These are phyloP conservation scores for Romanogobio albipinnatus DNA, from an alignment of 2,113 vertebrate species.

Conservation along the genomic window DNA sequence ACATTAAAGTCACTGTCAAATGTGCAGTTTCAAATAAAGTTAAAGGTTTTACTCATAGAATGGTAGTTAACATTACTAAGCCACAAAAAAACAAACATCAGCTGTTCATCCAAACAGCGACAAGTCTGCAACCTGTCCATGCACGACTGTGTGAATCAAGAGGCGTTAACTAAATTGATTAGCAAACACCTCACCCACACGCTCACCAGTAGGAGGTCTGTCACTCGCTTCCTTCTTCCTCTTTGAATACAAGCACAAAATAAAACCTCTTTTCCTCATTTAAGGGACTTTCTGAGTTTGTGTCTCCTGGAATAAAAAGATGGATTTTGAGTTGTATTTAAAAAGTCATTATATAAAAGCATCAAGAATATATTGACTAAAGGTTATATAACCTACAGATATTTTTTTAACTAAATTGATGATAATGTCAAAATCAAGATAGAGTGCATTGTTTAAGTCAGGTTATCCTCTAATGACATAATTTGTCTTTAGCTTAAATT, in stretches of 20 bases:
- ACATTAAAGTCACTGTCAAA: not conserved
- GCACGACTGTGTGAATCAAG: slow-evolving; percentile 50
- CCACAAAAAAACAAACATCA: slow-evolving; percentile 56
- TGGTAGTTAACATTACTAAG: slow-evolving; percentile 29
- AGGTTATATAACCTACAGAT: not conserved
- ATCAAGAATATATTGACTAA: not conserved
- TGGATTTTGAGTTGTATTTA: not conserved
- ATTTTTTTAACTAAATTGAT: slow-evolving; percentile 3
- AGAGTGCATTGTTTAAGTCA: slow-evolving; percentile 12
- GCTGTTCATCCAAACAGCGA: slow-evolving; percentile 53
- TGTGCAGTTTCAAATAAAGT: slow-evolving; percentile 25
- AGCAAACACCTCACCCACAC: slow-evolving; percentile 62
- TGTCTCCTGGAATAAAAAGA: not conserved
- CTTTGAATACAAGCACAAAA: slow-evolving; percentile 54
- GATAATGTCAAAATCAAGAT: slow-evolving; percentile 13
- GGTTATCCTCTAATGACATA: not conserved
- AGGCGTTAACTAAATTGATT: slow-evolving; percentile 61
- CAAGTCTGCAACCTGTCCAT: slow-evolving; percentile 54
- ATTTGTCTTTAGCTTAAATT: slow-evolving; percentile 28
- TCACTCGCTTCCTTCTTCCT: slow-evolving; percentile 53
- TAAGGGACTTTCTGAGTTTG: slow-evolving; percentile 12
- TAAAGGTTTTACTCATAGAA: slow-evolving; percentile 28
- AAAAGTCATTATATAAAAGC: not conserved
- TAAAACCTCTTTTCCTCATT: slow-evolving; percentile 27
- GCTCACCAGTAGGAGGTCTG: slow-evolving; percentile 55